These are phyloP conservation scores for Drosophila antonietae DNA, from an alignment of 2,888 invertebrate genomes.

Conservation along the genomic window DNA sequence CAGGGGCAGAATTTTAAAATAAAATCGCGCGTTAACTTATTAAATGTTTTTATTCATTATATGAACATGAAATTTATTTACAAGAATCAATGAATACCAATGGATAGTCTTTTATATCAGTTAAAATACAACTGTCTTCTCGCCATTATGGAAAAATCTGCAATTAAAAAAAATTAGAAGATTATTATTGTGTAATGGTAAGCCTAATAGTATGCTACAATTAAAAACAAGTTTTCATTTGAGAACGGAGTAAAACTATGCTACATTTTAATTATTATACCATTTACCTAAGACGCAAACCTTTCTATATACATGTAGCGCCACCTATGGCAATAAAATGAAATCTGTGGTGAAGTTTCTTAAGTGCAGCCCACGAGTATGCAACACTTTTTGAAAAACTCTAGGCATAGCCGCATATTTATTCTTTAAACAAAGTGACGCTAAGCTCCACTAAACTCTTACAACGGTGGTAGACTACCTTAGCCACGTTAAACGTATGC, in stretches of 20 bases:
- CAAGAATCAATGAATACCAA: not conserved
- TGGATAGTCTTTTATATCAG: not conserved
- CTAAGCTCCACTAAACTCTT: not conserved
- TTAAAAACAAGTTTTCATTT: not conserved
- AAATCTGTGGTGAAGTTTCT: not conserved
- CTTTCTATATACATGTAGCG: not conserved
- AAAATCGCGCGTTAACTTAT: not conserved
- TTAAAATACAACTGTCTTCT: too few species aligned
- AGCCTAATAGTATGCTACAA: not conserved
- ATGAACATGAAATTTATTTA: not conserved
- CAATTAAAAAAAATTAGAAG: not conserved
- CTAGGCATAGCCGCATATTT: too few species aligned
- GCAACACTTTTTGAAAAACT: not conserved
- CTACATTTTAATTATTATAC: not conserved
- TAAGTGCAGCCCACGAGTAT: conserved; percentile 23
- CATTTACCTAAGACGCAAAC: not conserved
- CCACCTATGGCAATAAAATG: conserved; percentile 17
- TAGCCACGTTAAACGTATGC: not conserved
- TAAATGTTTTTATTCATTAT: not conserved
- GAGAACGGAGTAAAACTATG: not conserved
- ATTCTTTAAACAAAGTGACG: too few species aligned
- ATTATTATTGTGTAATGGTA: not conserved
- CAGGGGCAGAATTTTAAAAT: not conserved
- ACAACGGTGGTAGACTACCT: not conserved
- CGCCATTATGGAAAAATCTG: not conserved